These are phyloP conservation scores for Noctua janthe DNA, from an alignment of 2,888 invertebrate genomes.

Conservation along the genomic window DNA sequence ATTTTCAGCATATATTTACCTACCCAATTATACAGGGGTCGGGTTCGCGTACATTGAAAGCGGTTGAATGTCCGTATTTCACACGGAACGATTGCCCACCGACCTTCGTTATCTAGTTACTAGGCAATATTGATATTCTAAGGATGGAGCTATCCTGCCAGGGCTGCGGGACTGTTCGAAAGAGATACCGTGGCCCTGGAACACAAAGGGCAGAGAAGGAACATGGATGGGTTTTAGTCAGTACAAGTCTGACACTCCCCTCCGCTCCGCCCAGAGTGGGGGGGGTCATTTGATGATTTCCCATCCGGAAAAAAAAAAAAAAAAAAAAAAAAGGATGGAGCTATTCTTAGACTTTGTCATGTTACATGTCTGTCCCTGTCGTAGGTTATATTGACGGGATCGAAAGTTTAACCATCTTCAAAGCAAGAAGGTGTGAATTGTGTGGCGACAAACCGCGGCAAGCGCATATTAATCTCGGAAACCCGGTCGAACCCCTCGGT, in stretches of 20 bases:
- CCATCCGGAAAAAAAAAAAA: no score
- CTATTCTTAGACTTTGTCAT: constrained; percentile 11
- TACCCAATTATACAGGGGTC: constrained; percentile 20
- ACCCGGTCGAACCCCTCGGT: not conserved
- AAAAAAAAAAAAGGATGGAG: no score
- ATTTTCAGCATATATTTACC: constrained; percentile 28
- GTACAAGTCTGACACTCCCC: no score
- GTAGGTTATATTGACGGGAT: not conserved
- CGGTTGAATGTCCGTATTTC: constrained; percentile 26
- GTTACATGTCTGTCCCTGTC: not conserved
- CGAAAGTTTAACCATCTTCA: constrained; percentile 15
- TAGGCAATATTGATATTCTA: constrained; percentile 30
- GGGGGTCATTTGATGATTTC: no score
- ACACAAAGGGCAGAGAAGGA: no score
- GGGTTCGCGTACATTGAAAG: constrained; percentile 16
- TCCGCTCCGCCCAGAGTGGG: no score
- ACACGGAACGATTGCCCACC: constrained; percentile 14
- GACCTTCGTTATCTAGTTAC: constrained; percentile 22
- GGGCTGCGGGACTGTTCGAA: no score
- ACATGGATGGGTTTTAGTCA: no score
- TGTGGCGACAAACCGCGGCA: constrained; percentile 3
- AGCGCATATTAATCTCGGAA: not conserved
- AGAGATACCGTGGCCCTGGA: no score
- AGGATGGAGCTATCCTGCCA: constrained; percentile 12
- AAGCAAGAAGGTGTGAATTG: constrained; percentile 14